phyloP scores from a whole-genome alignment of 2,113 vertebrate genomes.

The human region DNA sequence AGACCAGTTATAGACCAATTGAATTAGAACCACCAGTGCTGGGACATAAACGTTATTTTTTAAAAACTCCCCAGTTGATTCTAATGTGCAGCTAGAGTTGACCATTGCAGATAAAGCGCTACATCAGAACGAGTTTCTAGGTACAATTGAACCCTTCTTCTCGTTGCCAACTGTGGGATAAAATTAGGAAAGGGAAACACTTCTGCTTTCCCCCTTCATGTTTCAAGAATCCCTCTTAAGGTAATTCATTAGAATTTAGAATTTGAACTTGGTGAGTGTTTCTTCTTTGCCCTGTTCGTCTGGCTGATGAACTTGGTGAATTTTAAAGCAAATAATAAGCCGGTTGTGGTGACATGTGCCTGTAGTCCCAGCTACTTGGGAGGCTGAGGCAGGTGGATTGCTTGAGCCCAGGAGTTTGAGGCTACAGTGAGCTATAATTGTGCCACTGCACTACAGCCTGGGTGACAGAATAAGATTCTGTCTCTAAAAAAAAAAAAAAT shows the following conservation, averaged over 20 bases:
- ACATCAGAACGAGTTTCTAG: not conserved
- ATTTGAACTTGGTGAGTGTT: not conserved
- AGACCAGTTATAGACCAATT: not conserved
- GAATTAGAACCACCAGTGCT: not conserved
- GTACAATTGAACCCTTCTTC: not conserved
- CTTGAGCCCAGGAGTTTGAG: too few relatives aligned
- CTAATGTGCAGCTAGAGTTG: not conserved
- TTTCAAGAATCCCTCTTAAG: not conserved
- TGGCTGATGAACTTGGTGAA: not conserved
- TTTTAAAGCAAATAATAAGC: not conserved
- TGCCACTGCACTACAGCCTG: too few relatives aligned
- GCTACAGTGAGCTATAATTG: too few relatives aligned
- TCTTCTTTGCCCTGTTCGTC: not conserved
- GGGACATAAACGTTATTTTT: not conserved
- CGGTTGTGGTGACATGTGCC: too few relatives aligned
- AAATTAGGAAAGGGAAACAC: not conserved
- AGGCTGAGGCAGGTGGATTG: too few relatives aligned
- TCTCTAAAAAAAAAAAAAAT: too few relatives aligned
- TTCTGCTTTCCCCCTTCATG: not conserved
- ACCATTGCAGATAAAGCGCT: not conserved
- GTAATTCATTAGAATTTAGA: constrained; percentile 14
- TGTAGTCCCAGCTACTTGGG: too few relatives aligned
- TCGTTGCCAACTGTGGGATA: not conserved
- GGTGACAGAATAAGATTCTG: too few relatives aligned
- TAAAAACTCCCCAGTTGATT: not conserved